Base-by-base conservation (phyloP, 2,888 invertebrate genomes). In the Stictocephala bisonia region DNA sequence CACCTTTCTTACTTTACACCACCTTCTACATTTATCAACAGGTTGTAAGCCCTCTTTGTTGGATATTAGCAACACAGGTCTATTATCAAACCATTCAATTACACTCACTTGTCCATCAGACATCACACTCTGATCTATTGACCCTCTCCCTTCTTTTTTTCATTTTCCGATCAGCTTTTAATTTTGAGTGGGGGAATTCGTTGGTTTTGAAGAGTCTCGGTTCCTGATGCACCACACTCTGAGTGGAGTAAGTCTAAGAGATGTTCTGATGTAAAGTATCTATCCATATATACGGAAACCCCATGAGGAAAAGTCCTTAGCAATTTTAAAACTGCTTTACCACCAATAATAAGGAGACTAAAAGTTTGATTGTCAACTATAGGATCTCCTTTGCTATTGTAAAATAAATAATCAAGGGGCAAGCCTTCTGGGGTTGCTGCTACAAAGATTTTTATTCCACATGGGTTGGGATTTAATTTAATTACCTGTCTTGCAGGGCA, bases 391-490 rank as follows among this genome's bases (percentile, higher is more conserved):
- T 44, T 29, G 9, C 80, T 81, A 75, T 79, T 78, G 76, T 79
- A 80, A 7, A 81, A 73, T 51, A 78, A 73, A 69, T 81, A 80
- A 44, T 81, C 79, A 13, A 79, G 51, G 13, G 80, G 78, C 7
- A 81, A 72, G 0, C 79, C 79, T 50, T 77, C 71, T 53, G 77
- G 72, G 22, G 80, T 71, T 56, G 80, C 79, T 56, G 78, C 70
- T 15, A 82, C 80, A 78, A 82, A 81, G 74, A 80, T 81, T 77
- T 81, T 82, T 15, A 82, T 70, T 15, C 81, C 80, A 26, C 80
- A 76, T 41, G 80, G 80, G 66, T 80, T 79, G 35, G 81, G 80
- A 69, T 80, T 81, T 13, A 69, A 27, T 60, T 70, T 76, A 22
- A 79, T 76, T 71, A 77, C 77, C 48, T 76, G 77, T 72, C 76